phyloP scores from a whole-genome alignment of 2,797 vertebrate genomes.

The Parambassis ranga region DNA sequence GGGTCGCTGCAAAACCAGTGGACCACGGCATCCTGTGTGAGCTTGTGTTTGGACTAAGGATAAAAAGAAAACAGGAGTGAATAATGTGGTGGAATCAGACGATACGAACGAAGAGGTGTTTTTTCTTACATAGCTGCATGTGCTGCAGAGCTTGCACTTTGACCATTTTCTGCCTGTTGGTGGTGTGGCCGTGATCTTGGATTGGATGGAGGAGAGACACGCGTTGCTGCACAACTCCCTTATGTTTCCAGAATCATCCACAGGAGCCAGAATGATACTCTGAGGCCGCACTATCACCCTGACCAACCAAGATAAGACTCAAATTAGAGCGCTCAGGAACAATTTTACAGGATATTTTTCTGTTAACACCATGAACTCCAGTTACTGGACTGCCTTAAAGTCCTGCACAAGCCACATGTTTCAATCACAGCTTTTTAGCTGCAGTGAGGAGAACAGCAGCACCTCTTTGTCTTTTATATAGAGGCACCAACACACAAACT shows the following conservation, averaged over 20 bases:
- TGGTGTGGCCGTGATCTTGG: too few relatives aligned
- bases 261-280: constrained; percentile 87
- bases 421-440: too few relatives aligned
- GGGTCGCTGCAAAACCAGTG: constrained; percentile 87
- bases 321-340: too few relatives aligned
- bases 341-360: too few relatives aligned
- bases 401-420: too few relatives aligned
- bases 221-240: constrained; percentile 91
- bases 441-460: too few relatives aligned
- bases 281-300: constrained; percentile 88
- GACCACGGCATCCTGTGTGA: constrained; percentile 82
- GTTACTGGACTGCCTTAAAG: too few relatives aligned
- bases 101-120: too few relatives aligned
- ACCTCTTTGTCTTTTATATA: too few relatives aligned
- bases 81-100: background rate
- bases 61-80: background rate
- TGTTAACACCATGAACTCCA: too few relatives aligned
- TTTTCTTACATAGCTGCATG: constrained; percentile 79
- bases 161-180: too few relatives aligned
- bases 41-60: constrained; percentile 83
- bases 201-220: constrained; percentile 85
- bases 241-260: constrained; percentile 82
- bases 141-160: constrained; percentile 87
- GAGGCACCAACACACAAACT: too few relatives aligned
- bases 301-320: constrained; percentile 22